Evolutionary conservation across 1,140 invertebrate genomes (phyloP).

Genomic region (Danaus melanippus): DNA sequence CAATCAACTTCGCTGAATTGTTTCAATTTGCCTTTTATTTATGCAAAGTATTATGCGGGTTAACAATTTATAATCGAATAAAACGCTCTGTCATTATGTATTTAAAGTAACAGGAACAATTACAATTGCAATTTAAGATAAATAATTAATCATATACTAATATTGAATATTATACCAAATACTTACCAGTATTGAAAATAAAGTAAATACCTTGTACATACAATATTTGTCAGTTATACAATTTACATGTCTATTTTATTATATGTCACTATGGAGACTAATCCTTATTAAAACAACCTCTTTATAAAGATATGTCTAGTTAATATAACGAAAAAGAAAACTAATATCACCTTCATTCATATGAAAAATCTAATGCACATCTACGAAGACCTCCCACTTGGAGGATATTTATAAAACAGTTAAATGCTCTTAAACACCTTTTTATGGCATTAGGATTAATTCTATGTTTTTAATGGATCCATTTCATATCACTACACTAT

Average conservation of each 20-base stretch:
- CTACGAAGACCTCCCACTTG: constrained; percentile 36
- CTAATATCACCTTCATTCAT: constrained; percentile 25
- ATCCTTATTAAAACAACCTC: too few species aligned
- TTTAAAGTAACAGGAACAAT: too few species aligned
- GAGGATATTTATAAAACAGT: constrained; percentile 8
- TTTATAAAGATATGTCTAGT: too few species aligned
- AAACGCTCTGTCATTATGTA: background rate
- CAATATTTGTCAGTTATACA: too few species aligned
- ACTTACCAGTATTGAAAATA: too few species aligned
- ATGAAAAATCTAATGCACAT: constrained; percentile 21
- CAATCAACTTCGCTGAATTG: constrained; percentile 10
- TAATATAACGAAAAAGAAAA: too few species aligned
- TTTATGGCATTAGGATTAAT: background rate
- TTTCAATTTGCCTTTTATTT: constrained; percentile 17
- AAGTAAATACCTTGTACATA: too few species aligned
- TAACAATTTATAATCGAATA: constrained; percentile 12
- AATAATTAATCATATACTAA: too few species aligned
- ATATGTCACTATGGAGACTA: too few species aligned
- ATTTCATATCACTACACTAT: constrained; percentile 5
- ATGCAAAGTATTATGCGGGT: constrained; percentile 6
- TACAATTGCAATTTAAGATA: too few species aligned
- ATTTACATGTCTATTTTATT: too few species aligned
- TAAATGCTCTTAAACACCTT: background rate
- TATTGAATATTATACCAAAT: too few species aligned
- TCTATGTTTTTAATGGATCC: constrained; percentile 3